These are phyloP conservation scores for Lipophrys pholis DNA, from an alignment of 2,113 vertebrate species.

Conservation along the genomic window DNA sequence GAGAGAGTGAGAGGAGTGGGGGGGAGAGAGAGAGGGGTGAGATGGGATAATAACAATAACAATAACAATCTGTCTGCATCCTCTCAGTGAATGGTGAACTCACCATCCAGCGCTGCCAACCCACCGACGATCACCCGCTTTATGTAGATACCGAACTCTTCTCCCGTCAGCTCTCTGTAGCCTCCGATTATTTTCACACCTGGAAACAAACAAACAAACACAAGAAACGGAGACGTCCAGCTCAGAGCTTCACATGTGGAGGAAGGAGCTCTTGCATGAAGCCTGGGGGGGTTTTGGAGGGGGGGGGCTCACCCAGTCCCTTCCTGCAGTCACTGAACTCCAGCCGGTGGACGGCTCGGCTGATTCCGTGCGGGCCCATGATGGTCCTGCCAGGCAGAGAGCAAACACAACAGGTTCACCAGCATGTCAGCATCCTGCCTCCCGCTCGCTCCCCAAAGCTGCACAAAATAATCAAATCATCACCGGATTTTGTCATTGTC, in stretches of 20 bases:
- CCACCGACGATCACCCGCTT: slow-evolving; percentile 87
- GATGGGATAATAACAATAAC: not conserved
- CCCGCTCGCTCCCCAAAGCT: slow-evolving; percentile 3
- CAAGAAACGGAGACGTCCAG: too few relatives aligned
- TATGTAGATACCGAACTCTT: slow-evolving; percentile 90
- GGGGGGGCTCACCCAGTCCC: slow-evolving; percentile 86
- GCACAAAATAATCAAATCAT: slow-evolving; percentile 65
- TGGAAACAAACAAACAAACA: slow-evolving; percentile 41
- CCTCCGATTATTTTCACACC: slow-evolving; percentile 91
- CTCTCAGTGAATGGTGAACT: not conserved
- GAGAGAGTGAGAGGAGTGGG: slow-evolving; percentile 17
- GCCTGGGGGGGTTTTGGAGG: too few relatives aligned
- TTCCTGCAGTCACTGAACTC: slow-evolving; percentile 87
- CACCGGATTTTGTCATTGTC: slow-evolving; percentile 54
- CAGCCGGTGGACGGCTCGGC: slow-evolving; percentile 85
- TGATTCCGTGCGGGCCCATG: slow-evolving; percentile 89
- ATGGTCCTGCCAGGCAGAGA: slow-evolving; percentile 82
- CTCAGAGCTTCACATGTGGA: not conserved
- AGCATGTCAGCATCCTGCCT: slow-evolving; percentile 33
- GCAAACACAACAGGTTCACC: slow-evolving; percentile 34
- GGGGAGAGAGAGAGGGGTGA: not conserved
- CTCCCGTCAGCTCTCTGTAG: slow-evolving; percentile 84
- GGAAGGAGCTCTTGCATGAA: not conserved
- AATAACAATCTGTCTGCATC: not conserved
- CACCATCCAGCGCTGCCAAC: slow-evolving; percentile 87